Conservation (phyloP, 2,113 vertebrate species). For the Menura novaehollandiae region DNA sequence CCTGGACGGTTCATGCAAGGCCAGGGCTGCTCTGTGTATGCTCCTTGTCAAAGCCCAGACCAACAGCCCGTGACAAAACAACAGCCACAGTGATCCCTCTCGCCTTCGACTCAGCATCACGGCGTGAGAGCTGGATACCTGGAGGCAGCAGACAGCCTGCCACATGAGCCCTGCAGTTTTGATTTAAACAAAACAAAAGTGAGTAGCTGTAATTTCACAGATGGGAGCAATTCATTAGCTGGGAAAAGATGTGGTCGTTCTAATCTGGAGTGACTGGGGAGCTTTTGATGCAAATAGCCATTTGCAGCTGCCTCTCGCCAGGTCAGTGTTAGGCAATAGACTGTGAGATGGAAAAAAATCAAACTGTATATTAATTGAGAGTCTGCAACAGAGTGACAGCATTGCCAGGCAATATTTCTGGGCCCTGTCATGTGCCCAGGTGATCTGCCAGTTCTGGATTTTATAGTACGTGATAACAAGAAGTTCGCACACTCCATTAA, state of each 20-base stretch:
- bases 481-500: not conserved
- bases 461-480: not conserved
- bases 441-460: not conserved
- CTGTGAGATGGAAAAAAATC: constrained; percentile 21
- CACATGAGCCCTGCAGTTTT: constrained; percentile 11
- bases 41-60: constrained; percentile 34
- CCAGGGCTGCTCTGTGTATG: not conserved
- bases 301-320: constrained; percentile 43
- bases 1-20: not conserved
- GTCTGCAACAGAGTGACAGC: not conserved
- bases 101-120: not conserved
- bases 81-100: rapidly evolving
- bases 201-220: constrained; percentile 49
- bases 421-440: not conserved
- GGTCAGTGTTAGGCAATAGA: not conserved
- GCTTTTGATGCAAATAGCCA: constrained; percentile 44
- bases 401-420: not conserved
- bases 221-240: constrained; percentile 58
- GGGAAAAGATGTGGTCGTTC: not conserved
- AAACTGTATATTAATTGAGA: constrained; percentile 22
- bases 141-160: constrained; percentile 9
- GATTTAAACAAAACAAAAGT: constrained; percentile 59
- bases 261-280: constrained; percentile 40
- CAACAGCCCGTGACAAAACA: not conserved
- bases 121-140: not conserved